phyloP scores from a whole-genome alignment of 1,140 invertebrate species.

The Sinella curviseta region DNA sequence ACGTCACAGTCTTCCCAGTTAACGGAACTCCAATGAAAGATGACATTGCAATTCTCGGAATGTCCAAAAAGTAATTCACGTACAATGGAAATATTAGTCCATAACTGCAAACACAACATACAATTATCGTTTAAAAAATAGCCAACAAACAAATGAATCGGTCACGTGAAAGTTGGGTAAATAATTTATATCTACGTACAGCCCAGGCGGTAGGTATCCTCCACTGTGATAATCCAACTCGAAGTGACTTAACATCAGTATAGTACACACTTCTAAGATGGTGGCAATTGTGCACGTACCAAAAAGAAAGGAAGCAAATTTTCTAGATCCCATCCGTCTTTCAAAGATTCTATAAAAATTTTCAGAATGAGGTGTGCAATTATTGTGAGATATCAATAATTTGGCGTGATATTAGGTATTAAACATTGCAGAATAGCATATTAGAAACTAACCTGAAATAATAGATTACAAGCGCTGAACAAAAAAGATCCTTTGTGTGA shows the following conservation, averaged over 20 bases:
- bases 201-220: conserved; percentile 55
- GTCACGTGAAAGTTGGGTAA: not conserved
- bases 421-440: not conserved
- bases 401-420: not conserved
- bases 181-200: conserved; percentile 51
- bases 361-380: conserved; percentile 27
- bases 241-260: conserved; percentile 52
- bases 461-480: conserved; percentile 60
- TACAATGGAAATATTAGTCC: conserved; percentile 58
- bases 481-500: conserved; percentile 60
- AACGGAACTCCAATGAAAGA: conserved; percentile 60
- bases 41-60: conserved; percentile 59
- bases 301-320: conserved; percentile 59
- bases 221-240: conserved; percentile 53
- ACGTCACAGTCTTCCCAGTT: conserved; percentile 62
- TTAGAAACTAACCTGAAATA: conserved; percentile 56
- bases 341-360: conserved; percentile 60
- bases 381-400: conserved; percentile 3
- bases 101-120: conserved; percentile 52
- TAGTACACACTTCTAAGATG: conserved; percentile 54
- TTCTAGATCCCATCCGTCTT: conserved; percentile 60
- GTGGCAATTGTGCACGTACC: conserved; percentile 56
- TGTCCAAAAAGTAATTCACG: conserved; percentile 60
- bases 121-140: conserved; percentile 7
- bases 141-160: not conserved